These are phyloP conservation scores for Biston betularia DNA, from an alignment of 2,888 invertebrate genomes.

Conservation along the genomic window DNA sequence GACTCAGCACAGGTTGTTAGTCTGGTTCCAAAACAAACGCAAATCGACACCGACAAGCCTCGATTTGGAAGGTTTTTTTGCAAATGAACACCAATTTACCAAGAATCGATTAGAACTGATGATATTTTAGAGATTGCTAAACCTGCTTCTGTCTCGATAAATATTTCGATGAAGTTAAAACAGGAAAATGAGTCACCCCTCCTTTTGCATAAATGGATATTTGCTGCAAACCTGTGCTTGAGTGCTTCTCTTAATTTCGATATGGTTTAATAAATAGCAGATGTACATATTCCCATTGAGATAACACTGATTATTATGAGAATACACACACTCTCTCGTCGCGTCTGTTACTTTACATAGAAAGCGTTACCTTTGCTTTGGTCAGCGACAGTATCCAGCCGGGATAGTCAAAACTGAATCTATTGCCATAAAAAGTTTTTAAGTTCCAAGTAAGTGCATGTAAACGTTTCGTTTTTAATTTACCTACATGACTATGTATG, in stretches of 20 bases:
- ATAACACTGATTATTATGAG: no score
- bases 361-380: no score
- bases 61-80: conserved; percentile 45
- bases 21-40: conserved; percentile 75
- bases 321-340: no score
- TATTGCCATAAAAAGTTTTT: no score
- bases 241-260: neutral
- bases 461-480: no score
- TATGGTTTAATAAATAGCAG: neutral
- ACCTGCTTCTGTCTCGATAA: conserved; percentile 17
- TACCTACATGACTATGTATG: no score
- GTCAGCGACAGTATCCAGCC: no score
- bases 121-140: conserved; percentile 36
- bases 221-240: neutral
- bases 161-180: conserved; percentile 10
- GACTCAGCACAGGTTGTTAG: conserved; percentile 67
- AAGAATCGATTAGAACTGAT: conserved; percentile 40
- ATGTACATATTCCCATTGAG: no score
- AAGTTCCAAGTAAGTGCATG: no score
- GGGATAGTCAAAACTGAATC: no score
- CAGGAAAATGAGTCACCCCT: conserved; percentile 25
- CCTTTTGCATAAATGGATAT: neutral
- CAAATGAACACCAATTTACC: conserved; percentile 32
- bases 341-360: no score
- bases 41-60: conserved; percentile 41